phyloP scores from a whole-genome alignment of 2,797 vertebrate genomes.

The Phataginus tetradactyla region DNA sequence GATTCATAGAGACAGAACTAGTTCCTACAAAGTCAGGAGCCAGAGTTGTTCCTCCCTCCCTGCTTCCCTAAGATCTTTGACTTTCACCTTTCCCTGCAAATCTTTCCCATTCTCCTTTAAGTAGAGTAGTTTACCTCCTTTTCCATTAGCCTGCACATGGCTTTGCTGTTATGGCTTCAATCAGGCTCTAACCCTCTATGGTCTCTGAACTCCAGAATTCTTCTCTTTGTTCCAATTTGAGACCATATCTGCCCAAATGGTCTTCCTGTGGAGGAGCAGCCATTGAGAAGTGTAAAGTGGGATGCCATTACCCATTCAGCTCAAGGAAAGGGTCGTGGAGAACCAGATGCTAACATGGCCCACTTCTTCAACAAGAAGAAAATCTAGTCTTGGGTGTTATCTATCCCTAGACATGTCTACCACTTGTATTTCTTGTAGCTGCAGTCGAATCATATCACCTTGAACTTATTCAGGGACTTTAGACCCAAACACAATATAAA shows the following conservation, averaged over 20 bases:
- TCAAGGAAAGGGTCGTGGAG: neutral
- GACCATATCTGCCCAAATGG: neutral
- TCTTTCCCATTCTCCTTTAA: neutral
- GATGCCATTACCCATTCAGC: neutral
- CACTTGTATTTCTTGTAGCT: neutral
- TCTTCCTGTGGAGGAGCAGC: neutral
- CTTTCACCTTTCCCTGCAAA: neutral
- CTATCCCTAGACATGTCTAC: neutral
- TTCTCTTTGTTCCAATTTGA: neutral
- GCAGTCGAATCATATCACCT: neutral
- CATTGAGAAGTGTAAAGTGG: neutral
- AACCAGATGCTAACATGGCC: neutral
- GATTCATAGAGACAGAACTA: neutral
- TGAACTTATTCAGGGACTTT: neutral
- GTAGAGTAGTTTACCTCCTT: neutral
- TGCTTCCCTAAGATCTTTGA: neutral
- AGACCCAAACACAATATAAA: neutral
- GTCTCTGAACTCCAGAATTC: neutral
- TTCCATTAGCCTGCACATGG: neutral
- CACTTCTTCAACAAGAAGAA: neutral
- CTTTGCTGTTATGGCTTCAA: neutral
- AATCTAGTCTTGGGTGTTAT: neutral
- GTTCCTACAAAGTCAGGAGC: neutral
- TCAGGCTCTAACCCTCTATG: neutral
- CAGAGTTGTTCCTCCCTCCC: neutral